Conservation (phyloP, 2,797 vertebrate species). For the Lagodon rhomboides region DNA sequence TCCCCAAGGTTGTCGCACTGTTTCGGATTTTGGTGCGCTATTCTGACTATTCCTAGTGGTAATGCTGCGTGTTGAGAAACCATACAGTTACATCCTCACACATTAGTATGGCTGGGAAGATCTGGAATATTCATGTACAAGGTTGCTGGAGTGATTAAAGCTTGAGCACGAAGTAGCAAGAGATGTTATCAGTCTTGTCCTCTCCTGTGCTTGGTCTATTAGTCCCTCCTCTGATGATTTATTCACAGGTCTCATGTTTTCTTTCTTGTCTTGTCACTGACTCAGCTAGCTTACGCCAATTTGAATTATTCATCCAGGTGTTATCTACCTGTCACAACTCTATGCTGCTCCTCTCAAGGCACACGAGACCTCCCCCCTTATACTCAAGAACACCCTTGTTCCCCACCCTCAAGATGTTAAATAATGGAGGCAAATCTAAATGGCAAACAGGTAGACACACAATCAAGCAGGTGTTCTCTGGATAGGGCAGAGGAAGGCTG, state of each 20-base stretch:
- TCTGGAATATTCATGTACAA: constrained; percentile 73
- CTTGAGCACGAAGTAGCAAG: constrained; percentile 57
- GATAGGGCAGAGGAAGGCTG: constrained; percentile 52
- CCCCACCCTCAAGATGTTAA: constrained; percentile 60
- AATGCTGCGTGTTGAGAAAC: constrained; percentile 45
- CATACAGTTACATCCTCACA: constrained; percentile 27
- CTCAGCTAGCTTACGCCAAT: constrained; percentile 70
- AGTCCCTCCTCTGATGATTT: constrained; percentile 80
- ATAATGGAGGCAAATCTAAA: constrained; percentile 77
- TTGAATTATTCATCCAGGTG: constrained; percentile 85
- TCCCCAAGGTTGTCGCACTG: neutral
- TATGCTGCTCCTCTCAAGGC: constrained; percentile 59
- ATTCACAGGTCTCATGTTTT: constrained; percentile 79
- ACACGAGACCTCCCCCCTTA: constrained; percentile 13
- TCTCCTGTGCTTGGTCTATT: constrained; percentile 71
- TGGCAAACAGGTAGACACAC: constrained; percentile 65
- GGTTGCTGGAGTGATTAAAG: constrained; percentile 74
- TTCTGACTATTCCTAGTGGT: constrained; percentile 24
- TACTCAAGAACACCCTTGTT: constrained; percentile 53
- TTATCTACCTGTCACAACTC: constrained; percentile 84
- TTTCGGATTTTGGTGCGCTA: constrained; percentile 9
- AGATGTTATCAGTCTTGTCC: constrained; percentile 76
- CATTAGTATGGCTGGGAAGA: constrained; percentile 66
- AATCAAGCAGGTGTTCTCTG: constrained; percentile 64
- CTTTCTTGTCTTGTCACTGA: constrained; percentile 71